Conservation (phyloP, 2,888 invertebrate genomes). For the Conops quadrifasciatus region DNA sequence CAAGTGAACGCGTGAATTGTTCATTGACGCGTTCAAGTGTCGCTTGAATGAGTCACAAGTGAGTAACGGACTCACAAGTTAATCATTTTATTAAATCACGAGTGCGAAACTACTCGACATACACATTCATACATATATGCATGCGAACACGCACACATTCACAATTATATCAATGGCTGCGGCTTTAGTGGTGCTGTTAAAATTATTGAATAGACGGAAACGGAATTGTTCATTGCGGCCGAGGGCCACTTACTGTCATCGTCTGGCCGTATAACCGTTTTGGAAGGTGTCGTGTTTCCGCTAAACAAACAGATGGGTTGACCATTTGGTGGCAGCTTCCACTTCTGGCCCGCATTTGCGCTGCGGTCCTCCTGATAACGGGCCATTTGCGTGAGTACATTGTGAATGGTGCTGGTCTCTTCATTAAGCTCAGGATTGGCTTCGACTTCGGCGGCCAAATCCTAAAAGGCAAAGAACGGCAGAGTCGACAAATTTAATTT, state of each 20-base stretch:
- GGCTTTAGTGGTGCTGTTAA: too few species aligned
- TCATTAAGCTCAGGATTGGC: constrained; percentile 74
- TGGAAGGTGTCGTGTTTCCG: constrained; percentile 67
- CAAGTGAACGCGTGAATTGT: neutral
- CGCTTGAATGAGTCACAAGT: too few species aligned
- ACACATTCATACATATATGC: neutral
- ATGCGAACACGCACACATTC: neutral
- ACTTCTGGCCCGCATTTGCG: constrained; percentile 72
- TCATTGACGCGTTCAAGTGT: neutral
- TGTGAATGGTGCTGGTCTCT: constrained; percentile 75
- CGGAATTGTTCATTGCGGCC: neutral
- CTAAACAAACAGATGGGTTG: constrained; percentile 75
- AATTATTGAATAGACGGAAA: too few species aligned
- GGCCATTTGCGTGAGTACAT: constrained; percentile 72
- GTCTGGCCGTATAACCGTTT: constrained; percentile 71
- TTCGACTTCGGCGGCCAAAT: constrained; percentile 75
- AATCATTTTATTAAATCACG: neutral
- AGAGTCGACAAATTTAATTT: neutral
- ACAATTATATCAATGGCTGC: neutral
- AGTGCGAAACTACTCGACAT: too few species aligned
- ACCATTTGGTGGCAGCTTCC: constrained; percentile 76
- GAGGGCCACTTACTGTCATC: constrained; percentile 72
- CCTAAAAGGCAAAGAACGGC: constrained; percentile 62
- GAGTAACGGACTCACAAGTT: neutral
- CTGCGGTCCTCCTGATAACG: constrained; percentile 71